phyloP scores from a whole-genome alignment of 2,888 invertebrate species.

The Pandemis cinnamomeana region DNA sequence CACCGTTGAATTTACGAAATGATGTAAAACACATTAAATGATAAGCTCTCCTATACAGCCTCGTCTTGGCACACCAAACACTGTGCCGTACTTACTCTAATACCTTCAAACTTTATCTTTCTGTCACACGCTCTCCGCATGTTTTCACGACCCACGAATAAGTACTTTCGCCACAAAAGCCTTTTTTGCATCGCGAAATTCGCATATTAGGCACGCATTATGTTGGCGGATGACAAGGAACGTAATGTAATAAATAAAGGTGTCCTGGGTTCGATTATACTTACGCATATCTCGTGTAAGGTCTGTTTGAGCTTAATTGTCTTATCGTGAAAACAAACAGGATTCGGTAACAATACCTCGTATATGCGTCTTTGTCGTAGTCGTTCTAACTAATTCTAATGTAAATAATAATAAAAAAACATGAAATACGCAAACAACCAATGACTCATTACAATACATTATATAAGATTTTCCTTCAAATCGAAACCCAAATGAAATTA shows the following conservation, averaged over 20 bases:
- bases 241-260: too few relatives aligned
- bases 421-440: too few relatives aligned
- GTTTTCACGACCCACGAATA: conserved; percentile 2
- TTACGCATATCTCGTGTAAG: not conserved
- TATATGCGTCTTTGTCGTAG: too few relatives aligned
- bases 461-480: too few relatives aligned
- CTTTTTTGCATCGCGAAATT: conserved; percentile 8
- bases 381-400: too few relatives aligned
- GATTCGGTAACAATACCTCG: too few relatives aligned
- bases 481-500: too few relatives aligned
- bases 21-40: not conserved
- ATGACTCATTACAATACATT: too few relatives aligned
- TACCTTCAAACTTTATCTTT: conserved; percentile 2
- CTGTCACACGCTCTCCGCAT: not conserved
- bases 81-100: not conserved
- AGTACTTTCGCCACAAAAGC: conserved; percentile 6
- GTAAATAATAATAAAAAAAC: too few relatives aligned
- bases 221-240: not conserved
- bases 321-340: too few relatives aligned
- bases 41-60: not conserved
- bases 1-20: too few relatives aligned
- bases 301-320: too few relatives aligned
- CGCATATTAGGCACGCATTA: conserved; percentile 11
- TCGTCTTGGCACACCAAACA: not conserved
- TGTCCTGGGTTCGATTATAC: not conserved